Base-by-base conservation (phyloP, 64 coral and sea anemone genomes). In the Catalaphyllia jardinei region DNA sequence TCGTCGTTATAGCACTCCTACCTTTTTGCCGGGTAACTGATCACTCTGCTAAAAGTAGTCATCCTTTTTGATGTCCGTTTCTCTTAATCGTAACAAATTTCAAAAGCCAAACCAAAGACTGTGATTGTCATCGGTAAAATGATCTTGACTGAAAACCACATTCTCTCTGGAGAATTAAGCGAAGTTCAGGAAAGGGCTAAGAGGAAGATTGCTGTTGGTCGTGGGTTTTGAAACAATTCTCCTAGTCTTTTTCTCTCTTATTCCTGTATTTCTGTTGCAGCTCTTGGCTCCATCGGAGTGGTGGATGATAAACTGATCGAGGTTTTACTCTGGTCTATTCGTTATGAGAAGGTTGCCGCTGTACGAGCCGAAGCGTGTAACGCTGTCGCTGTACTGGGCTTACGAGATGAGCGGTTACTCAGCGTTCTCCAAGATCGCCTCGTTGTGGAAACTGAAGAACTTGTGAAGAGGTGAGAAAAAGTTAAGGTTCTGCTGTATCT, bases 321-420 rank as follows among this genome's bases (percentile, higher is more conserved):
- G 51, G 91, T 99, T 38, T 74, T 99, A 74, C 29, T 93, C 3
- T 99, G 97, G 97, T 88, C 91, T 19, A 95, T 95, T 83, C 93
- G 94, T 17, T 99, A 99, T 89, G 91, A 95, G 64, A 99, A 95
- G 88, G 61, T 88, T 72, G 83, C 97, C 88, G 97, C 97, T 91
- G 97, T 99, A 29, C 97, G 97, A 4, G 97, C 97, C 57, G 93
- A 99, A 77, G 93, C 97, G 0, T 99, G 97, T 88, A 95, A 93
- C 72, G 97, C 94, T 1, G 94, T 99, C 77, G 94, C 93, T 50
- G 63, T 80, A 14, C 91, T 99, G 74, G 86, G 94, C 18, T 90
- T 99, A 12, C 82, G 76, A 46, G 97, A 99, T 89, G 50, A 87
- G 62, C 91, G 93, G 18, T 76, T 91, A n/a, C 73, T 99, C 2